These are phyloP conservation scores for Tachypleus tridentatus DNA, from an alignment of 1,140 invertebrate species.

Conservation along the genomic window DNA sequence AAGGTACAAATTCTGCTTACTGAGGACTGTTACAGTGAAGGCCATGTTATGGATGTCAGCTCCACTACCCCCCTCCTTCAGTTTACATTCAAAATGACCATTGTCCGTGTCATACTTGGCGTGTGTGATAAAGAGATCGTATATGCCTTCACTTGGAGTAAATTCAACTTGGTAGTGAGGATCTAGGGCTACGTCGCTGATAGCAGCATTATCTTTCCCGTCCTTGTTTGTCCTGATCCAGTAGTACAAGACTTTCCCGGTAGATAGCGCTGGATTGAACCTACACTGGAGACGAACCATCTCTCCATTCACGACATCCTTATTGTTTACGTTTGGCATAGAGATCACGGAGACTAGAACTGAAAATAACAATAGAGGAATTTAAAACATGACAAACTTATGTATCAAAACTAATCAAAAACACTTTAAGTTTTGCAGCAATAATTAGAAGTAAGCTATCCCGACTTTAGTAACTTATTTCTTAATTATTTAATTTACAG, in stretches of 20 bases:
- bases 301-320: conserved; percentile 46
- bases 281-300: conserved; percentile 63
- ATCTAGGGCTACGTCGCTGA: conserved; percentile 54
- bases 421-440: too few species aligned
- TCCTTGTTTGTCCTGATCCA: conserved; percentile 55
- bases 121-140: conserved; percentile 61
- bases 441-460: too few species aligned
- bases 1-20: conserved; percentile 20
- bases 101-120: conserved; percentile 71
- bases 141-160: conserved; percentile 61
- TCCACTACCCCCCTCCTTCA: conserved; percentile 70
- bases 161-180: conserved; percentile 64
- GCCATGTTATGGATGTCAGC: conserved; percentile 66
- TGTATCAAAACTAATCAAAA: too few species aligned
- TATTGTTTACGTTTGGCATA: too few species aligned
- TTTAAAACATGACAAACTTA: too few species aligned
- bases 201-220: conserved; percentile 54
- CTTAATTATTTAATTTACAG: too few species aligned
- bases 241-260: conserved; percentile 48
- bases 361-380: too few species aligned
- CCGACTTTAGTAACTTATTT: too few species aligned
- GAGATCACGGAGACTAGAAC: too few species aligned
- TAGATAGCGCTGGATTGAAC: conserved; percentile 49
- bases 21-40: conserved; percentile 67
- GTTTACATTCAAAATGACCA: conserved; percentile 76